Percentiles rank a stretch among this genome's conserved stretches.
These are phyloP conservation scores for Cheilosia vulpina DNA, from an alignment of 2,888 invertebrate genomes.

Conservation along the genomic window DNA sequence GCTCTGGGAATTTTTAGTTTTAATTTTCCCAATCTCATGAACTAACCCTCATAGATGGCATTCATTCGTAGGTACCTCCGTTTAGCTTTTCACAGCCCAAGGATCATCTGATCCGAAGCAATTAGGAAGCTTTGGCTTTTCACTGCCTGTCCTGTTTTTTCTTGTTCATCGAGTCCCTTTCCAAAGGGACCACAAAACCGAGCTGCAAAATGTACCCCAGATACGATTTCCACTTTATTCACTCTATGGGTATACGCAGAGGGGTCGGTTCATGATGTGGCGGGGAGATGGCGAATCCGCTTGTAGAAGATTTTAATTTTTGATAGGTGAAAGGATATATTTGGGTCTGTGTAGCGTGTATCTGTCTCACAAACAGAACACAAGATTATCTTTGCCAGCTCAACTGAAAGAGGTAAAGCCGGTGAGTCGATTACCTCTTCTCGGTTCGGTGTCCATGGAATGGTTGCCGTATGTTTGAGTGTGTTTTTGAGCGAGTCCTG, in stretches of 20 bases:
- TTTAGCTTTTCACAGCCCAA: background rate
- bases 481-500: conserved; percentile 21
- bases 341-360: conserved; percentile 36
- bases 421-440: conserved; percentile 42
- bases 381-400: conserved; percentile 55
- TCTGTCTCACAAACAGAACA: conserved; percentile 43
- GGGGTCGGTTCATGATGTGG: background rate
- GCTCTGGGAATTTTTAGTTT: conserved; percentile 33
- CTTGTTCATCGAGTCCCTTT: conserved; percentile 29
- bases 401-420: conserved; percentile 49
- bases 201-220: conserved; percentile 53
- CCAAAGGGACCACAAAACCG: conserved; percentile 27
- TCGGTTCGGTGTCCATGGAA: conserved; percentile 15
- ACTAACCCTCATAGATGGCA: background rate
- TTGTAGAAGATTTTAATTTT: conserved; percentile 71
- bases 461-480: background rate
- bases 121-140: conserved; percentile 54
- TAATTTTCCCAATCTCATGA: conserved; percentile 38
- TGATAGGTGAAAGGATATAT: conserved; percentile 69
- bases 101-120: conserved; percentile 51
- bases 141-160: conserved; percentile 18
- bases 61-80: too few relatives aligned
- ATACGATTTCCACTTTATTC: conserved; percentile 65
- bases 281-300: conserved; percentile 26
- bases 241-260: background rate